Conservation (phyloP, 2,888 invertebrate species). For the Eristalis pertinax region DNA sequence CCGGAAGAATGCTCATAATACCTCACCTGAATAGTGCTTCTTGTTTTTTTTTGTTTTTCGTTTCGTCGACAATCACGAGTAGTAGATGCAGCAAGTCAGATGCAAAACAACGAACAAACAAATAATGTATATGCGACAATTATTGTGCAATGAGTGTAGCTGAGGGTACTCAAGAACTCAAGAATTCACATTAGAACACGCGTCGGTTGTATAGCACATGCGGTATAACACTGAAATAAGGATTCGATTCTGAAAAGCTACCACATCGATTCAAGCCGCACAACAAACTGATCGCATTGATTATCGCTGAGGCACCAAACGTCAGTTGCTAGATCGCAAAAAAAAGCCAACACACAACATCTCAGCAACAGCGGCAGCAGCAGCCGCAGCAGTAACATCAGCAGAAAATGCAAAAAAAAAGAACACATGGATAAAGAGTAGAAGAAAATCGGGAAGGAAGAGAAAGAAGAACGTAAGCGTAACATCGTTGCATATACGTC, state of each 20-base stretch:
- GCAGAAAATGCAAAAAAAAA: constrained; percentile 56
- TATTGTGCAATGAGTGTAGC: not conserved
- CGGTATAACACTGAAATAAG: constrained; percentile 19
- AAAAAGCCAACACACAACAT: constrained; percentile 25
- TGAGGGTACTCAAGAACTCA: not conserved
- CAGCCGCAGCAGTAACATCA: constrained; percentile 46
- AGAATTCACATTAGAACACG: not conserved
- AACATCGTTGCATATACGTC: constrained; percentile 38
- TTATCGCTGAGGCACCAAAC: constrained; percentile 59
- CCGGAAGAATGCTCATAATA: constrained; percentile 2
- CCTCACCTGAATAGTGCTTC: constrained; percentile 48
- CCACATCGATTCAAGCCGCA: constrained; percentile 71
- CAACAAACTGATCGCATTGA: constrained; percentile 72
- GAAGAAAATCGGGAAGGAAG: constrained; percentile 5
- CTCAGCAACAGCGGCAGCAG: constrained; percentile 3
- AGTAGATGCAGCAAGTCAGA: not conserved
- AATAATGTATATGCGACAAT: not conserved
- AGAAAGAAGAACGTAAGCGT: constrained; percentile 51
- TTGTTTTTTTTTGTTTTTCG: not conserved
- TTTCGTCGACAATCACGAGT: not conserved
- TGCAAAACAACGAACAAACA: not conserved
- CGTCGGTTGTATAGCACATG: not conserved
- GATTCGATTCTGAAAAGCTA: constrained; percentile 58
- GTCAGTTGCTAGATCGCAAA: constrained; percentile 63
- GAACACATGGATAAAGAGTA: not conserved